A percentile compares a stretch with the other conserved stretches of the same genome.
Evolutionary conservation across 2,888 invertebrate genomes (phyloP).

Genomic region (Petrolisthes cinctipes): DNA sequence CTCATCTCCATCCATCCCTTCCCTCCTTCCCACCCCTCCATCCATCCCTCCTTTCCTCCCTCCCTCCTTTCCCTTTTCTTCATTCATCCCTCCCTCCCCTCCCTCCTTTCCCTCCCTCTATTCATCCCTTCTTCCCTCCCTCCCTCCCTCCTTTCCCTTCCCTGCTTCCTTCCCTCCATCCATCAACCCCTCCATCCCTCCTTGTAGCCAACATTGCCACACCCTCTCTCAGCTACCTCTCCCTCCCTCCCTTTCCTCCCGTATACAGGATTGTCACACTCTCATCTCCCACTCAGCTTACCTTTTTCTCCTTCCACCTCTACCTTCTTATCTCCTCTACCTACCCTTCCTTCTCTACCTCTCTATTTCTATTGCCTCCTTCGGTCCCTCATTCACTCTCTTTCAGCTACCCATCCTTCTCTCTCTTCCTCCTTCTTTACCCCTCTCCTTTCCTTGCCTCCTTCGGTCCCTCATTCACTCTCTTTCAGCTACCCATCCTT

Average conservation of each 20-base stretch:
- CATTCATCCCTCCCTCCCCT: background rate
- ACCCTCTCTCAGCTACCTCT: background rate
- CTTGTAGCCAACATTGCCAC: background rate
- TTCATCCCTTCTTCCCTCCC: background rate
- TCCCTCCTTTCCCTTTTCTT: background rate
- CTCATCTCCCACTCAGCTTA: background rate
- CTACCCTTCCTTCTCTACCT: too few species aligned
- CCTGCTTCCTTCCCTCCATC: background rate
- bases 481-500: background rate
- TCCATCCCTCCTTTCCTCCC: background rate
- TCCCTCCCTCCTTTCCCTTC: background rate
- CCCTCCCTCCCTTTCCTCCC: background rate
- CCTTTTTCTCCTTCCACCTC: background rate
- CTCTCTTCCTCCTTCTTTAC: background rate
- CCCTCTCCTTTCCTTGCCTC: background rate
- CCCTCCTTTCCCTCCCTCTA: background rate
- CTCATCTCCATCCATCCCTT: background rate
- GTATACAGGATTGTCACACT: too few species aligned
- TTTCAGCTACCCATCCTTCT: background rate
- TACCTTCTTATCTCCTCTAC: background rate
- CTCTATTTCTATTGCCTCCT: background rate
- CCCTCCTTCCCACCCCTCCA: background rate
- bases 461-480: background rate
- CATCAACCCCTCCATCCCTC: background rate
- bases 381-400: background rate